Base-by-base conservation (phyloP, 2,113 vertebrate species). In the Embiotoca jacksoni region DNA sequence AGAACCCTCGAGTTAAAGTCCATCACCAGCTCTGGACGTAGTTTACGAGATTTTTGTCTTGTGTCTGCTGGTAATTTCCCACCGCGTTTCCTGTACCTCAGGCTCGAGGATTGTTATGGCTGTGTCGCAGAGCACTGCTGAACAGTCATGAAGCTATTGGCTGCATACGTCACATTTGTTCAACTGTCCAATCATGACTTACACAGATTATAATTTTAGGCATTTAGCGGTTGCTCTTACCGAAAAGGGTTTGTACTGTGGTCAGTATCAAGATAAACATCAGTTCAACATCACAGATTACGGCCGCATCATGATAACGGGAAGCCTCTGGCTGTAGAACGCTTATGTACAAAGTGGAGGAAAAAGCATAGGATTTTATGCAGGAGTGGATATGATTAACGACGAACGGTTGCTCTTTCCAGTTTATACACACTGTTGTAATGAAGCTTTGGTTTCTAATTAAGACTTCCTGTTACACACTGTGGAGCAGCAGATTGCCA, bases 51-150 rank as follows among this genome's bases (percentile, higher is more conserved):
- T 65, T 15, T 68, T 60, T 47, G 31, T 81, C 66, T 76, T 58
- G 5, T 46, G 65, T 76, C 61, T 76, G 75, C 16, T 36, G 64
- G 82, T 87, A 56, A 86, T 84, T 86, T 86, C 73, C 78, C 72
- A 61, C 36, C 8, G 0, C 46, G 30, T 36, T 78, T 87, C 77
- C 78, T 58, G 5, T 54, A 73, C 7, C 44, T 83, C 73, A 80
- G 67, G 49, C 65, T 64, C 67, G 39, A 70, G 74, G 75, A 72
- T 81, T 85, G 36, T 46, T 76, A 60, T 74, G 74, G 16, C 74
- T 65, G 37, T 47, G 35, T 31, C 11, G 14, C 37, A 30, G 13
- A 68, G 61, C 52, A 58, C 33, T 50, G 59, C 16, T 6, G 33
- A 62, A 55, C 41, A 70, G 46, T 86, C 69, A 55, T 36, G 7